Evolutionary conservation across 2,888 invertebrate genomes (phyloP), one percentile per base, ranked within the genome.

Genomic region (Tetramorium bicarinatum): DNA sequence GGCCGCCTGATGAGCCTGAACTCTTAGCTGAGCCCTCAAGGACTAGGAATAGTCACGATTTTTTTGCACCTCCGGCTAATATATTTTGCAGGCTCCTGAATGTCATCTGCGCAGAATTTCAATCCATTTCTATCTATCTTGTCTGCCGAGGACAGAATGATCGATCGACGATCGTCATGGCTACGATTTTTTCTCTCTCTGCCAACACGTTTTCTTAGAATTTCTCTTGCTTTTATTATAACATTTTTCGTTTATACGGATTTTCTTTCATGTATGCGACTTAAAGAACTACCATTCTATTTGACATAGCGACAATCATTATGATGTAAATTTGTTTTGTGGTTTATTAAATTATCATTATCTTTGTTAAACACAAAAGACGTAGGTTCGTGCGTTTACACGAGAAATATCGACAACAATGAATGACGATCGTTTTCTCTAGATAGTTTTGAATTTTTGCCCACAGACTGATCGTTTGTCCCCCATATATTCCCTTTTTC

Each of bases 21-120:
- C 29, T 61, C 34, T 41, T 54, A 56, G 29, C 44, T 56, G 34
- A 59, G 18, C 29, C 82, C 87, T 87, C 87, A 87, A 92, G 91
- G 90, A 90, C 90, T 92, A 92, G 92, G 88, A 91, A 92, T 91
- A 92, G 92, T 87, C 89, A 85, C 76, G 25, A 67, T 84, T 89
- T 87, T 91, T 90, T 91, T 83, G 87, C 87, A 85, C 79, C 81
- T 81, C 61, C 75, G 85, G 85, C 90, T 92, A 93, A 93, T 93
- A 92, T 88, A 91, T 93, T 92, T 92, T 91, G 91, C 92, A 88
- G 90, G 87, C 86, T 83, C 54, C 69, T 66, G 76, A 85, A 90
- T 91, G 93, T 93, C 92, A 93, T 89, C 91, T 90, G 91, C 89
- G 88, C 85, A 88, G 88, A 83, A 79, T 52, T 38, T 52, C 84